These are phyloP conservation scores for Leptodactylus fallax DNA, from an alignment of 2,797 vertebrate genomes.

Conservation along the genomic window DNA sequence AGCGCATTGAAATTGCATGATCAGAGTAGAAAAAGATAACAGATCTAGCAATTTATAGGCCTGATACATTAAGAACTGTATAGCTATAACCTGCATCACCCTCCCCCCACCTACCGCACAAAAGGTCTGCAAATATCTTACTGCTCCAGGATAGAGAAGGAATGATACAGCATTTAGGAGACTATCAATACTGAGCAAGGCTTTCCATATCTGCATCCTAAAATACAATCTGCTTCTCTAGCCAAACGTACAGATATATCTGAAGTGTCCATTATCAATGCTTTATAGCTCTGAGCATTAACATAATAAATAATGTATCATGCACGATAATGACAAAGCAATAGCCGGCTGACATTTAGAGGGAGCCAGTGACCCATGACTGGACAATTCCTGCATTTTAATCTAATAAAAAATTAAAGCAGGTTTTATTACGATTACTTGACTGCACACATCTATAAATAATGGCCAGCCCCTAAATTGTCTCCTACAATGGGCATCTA, in stretches of 20 bases:
- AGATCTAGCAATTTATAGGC: background rate
- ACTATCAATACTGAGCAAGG: background rate
- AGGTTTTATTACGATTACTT: background rate
- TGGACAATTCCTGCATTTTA: slow-evolving; percentile 21
- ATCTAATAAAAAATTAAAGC: slow-evolving; percentile 3
- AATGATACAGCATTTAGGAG: slow-evolving; percentile 16
- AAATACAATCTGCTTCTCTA: background rate
- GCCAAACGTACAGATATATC: background rate
- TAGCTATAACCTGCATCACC: background rate
- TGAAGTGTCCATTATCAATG: slow-evolving; percentile 9
- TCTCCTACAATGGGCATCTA: background rate
- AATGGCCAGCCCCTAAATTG: background rate
- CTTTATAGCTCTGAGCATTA: slow-evolving; percentile 35
- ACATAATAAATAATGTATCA: slow-evolving; percentile 54
- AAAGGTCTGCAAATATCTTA: background rate
- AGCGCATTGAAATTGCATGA: too few species aligned
- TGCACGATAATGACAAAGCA: slow-evolving; percentile 40
- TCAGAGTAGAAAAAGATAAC: too few species aligned
- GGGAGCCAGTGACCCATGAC: slow-evolving; percentile 33
- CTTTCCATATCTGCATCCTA: background rate
- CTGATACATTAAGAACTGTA: background rate
- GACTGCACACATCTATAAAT: slow-evolving; percentile 8
- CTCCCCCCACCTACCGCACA: background rate
- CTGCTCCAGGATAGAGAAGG: background rate
- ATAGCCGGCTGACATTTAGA: slow-evolving; percentile 40